phyloP scores from a whole-genome alignment of 2,113 vertebrate genomes.

The Lates calcarifer region DNA sequence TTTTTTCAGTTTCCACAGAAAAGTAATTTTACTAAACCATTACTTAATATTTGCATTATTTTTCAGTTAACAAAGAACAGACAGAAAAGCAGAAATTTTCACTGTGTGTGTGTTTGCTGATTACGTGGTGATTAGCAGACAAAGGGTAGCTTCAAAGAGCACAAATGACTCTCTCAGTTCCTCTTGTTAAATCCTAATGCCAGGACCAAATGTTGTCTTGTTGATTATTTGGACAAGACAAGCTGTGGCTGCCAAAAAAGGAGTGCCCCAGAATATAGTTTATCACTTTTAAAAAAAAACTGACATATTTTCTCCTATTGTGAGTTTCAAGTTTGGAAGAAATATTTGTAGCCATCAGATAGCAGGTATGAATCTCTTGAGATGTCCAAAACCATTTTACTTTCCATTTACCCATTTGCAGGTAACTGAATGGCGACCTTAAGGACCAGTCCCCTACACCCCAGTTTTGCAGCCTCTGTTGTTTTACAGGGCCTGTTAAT shows the following conservation, averaged over 20 bases:
- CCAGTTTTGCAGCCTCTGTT: constrained; percentile 2
- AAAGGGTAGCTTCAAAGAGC: constrained; percentile 61
- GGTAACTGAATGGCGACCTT: neutral
- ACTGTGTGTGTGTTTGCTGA: constrained; percentile 25
- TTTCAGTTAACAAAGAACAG: neutral
- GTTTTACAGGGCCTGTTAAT: constrained; percentile 70
- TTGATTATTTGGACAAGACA: constrained; percentile 27
- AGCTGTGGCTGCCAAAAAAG: constrained; percentile 6
- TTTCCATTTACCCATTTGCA: neutral
- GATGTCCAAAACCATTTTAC: neutral
- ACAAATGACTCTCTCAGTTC: constrained; percentile 57
- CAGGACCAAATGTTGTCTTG: constrained; percentile 60
- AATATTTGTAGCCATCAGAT: neutral
- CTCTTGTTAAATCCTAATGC: constrained; percentile 72
- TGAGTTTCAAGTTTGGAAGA: neutral
- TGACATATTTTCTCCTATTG: no score
- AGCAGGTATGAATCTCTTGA: neutral
- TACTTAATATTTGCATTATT: no score
- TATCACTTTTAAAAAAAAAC: neutral
- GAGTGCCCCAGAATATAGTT: neutral
- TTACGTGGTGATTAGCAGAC: constrained; percentile 62
- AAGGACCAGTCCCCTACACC: neutral
- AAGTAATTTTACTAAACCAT: neutral
- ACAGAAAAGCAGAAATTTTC: neutral
- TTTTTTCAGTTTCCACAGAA: neutral